Percentiles rank a stretch among this genome's conserved stretches.
These are phyloP conservation scores for Spinus olivaceus DNA, from an alignment of 2,797 vertebrate species.

Conservation along the genomic window DNA sequence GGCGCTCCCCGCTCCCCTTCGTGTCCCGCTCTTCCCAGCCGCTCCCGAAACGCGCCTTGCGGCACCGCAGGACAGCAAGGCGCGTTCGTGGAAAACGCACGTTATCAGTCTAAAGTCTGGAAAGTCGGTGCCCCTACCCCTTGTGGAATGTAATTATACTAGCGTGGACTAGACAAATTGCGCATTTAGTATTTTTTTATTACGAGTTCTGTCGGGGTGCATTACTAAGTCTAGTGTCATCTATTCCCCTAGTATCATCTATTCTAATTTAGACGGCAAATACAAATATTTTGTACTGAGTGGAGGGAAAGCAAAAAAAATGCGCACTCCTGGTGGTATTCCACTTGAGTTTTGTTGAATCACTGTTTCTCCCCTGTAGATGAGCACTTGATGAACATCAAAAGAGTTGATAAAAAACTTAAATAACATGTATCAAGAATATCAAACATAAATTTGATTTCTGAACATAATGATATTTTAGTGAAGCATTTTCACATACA, in stretches of 20 bases:
- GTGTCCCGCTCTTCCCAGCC: fast-evolving
- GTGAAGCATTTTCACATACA: background rate
- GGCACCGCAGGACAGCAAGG: fast-evolving
- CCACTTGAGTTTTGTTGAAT: background rate
- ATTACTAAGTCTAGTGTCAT: fast-evolving
- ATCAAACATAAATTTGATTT: background rate
- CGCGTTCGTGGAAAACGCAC: fast-evolving
- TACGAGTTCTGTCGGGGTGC: fast-evolving
- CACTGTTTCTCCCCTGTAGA: fast-evolving
- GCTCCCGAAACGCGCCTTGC: background rate
- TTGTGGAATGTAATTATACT: fast-evolving
- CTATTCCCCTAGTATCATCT: background rate
- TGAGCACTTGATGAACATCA: background rate
- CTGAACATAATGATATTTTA: background rate
- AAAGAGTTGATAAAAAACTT: background rate
- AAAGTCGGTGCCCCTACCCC: fast-evolving
- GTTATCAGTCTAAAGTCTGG: fast-evolving
- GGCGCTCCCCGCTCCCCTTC: background rate
- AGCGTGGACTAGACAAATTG: background rate
- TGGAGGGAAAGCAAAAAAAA: background rate
- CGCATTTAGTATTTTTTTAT: fast-evolving
- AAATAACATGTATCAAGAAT: background rate
- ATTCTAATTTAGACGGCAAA: background rate
- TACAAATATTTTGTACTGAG: background rate
- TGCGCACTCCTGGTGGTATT: fast-evolving